phyloP scores from a whole-genome alignment of 2,113 vertebrate genomes.

The Nannobrachium achirus region DNA sequence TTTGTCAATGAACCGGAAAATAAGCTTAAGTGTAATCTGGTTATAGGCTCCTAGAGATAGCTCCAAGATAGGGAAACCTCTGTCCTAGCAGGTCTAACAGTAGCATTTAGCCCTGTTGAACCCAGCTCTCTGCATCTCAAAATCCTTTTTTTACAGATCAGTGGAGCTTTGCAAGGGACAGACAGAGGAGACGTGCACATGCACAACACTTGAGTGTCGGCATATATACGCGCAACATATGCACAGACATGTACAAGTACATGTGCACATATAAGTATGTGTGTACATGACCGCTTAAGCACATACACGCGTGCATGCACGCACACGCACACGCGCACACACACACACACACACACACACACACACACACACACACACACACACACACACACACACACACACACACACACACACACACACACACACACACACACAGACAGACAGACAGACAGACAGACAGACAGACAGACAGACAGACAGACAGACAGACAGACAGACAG shows the following conservation, averaged over 20 bases:
- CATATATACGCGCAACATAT: conserved; percentile 33
- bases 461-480: background rate
- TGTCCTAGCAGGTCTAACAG: conserved; percentile 52
- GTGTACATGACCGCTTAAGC: conserved; percentile 4
- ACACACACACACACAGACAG: background rate
- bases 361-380: background rate
- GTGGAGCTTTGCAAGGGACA: conserved; percentile 71
- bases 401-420: background rate
- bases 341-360: conserved; percentile 4
- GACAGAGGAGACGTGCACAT: conserved; percentile 48
- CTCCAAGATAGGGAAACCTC: conserved; percentile 44
- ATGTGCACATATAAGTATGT: conserved; percentile 6
- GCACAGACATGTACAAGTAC: conserved; percentile 11
- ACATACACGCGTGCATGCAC: background rate
- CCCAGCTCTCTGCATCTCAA: conserved; percentile 80
- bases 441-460: too few species aligned
- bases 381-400: background rate
- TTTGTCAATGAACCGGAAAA: too few species aligned
- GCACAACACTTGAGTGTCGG: conserved; percentile 21
- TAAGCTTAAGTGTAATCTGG: background rate
- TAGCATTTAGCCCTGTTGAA: conserved; percentile 63
- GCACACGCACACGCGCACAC: background rate
- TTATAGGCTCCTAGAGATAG: background rate
- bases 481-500: background rate
- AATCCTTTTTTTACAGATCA: conserved; percentile 71